Base-by-base conservation (phyloP, 1,140 invertebrate genomes). In the Coelopa frigida region DNA sequence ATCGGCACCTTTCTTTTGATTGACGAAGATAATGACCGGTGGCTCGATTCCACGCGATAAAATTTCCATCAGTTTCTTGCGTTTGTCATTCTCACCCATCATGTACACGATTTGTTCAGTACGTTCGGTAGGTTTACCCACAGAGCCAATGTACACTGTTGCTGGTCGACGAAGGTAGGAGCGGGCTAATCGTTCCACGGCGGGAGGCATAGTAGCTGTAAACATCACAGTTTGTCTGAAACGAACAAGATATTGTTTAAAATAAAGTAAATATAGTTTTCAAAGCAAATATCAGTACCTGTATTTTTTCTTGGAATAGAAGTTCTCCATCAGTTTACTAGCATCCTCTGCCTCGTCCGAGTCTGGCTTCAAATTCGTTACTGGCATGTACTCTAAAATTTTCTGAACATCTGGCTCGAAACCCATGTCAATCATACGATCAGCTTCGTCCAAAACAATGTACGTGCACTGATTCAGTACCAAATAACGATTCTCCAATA, bases 391-490 rank as follows among this genome's bases (percentile, higher is more conserved):
- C 60, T 98, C 94, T 1, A 99, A 74, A 70, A 99, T 98, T 68
- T 94, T 96, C 62, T 98, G 94, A 0, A 99, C 95, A 70, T 98
- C 88, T 24, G 91, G 87, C 72, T 99, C 96, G 71, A 99, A 99
- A 72, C 96, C 95, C 92, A 98, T 97, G 73, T 98, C 94, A 72
- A 99, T 97, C 95, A 99, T 99, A 61, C 94, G 80, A 75, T 99
- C 95, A 36, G 95, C 95, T 75, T 94, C 89, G 61, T 93, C 89
- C 37, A 93, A 73, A n/a, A 93, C 89, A 54, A 92, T 89, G 61
- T 92, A 92, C 36, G 87, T 92, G 68, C 97, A 99, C 61, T 96
- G 89, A 70, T 87, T 92, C 1, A 99, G 73, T 7, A 98, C 95
- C 41, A 99, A 77, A 70, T 99, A 99, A 52, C 94, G 80, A 73